phyloP scores from a whole-genome alignment of 2,113 vertebrate species.

The Trematomus loennbergii region DNA sequence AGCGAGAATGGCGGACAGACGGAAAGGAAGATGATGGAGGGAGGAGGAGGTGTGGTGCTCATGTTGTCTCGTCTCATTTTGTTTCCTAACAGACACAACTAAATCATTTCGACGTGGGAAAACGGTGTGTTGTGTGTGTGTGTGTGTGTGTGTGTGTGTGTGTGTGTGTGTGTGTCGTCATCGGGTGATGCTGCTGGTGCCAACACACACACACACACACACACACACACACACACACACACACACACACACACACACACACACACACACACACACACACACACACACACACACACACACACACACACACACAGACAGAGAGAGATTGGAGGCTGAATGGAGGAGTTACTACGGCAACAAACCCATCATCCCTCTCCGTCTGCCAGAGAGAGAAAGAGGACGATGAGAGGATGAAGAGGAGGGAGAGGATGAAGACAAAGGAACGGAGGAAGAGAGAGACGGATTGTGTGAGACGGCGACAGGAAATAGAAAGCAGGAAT shows the following conservation, averaged over 20 bases:
- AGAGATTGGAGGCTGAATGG: slow-evolving; percentile 85
- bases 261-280: no score
- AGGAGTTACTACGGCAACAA: slow-evolving; percentile 98
- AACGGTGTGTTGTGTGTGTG: slow-evolving; percentile 85
- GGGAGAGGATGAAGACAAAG: slow-evolving; percentile 53
- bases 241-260: slow-evolving; percentile 57
- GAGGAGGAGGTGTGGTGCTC: slow-evolving; percentile 14
- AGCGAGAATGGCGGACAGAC: slow-evolving; percentile 55
- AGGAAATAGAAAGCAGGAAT: slow-evolving; percentile 6
- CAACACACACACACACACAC: slow-evolving; percentile 72
- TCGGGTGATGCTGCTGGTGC: slow-evolving; percentile 91
- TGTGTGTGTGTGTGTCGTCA: slow-evolving; percentile 86
- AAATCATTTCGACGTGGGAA: slow-evolving; percentile 95
- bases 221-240: no score
- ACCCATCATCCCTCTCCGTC: slow-evolving; percentile 89
- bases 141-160: no score
- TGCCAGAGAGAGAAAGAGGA: slow-evolving; percentile 68
- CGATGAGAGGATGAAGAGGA: slow-evolving; percentile 44
- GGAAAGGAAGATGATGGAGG: slow-evolving; percentile 37
- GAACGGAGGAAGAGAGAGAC: slow-evolving; percentile 15
- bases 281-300: no score
- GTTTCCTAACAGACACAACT: slow-evolving; percentile 94
- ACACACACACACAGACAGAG: no score
- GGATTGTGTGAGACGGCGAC: slow-evolving; percentile 16
- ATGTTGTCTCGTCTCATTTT: slow-evolving; percentile 85